These are phyloP conservation scores for Lathronympha strigana DNA, from an alignment of 2,888 invertebrate species.

Conservation along the genomic window DNA sequence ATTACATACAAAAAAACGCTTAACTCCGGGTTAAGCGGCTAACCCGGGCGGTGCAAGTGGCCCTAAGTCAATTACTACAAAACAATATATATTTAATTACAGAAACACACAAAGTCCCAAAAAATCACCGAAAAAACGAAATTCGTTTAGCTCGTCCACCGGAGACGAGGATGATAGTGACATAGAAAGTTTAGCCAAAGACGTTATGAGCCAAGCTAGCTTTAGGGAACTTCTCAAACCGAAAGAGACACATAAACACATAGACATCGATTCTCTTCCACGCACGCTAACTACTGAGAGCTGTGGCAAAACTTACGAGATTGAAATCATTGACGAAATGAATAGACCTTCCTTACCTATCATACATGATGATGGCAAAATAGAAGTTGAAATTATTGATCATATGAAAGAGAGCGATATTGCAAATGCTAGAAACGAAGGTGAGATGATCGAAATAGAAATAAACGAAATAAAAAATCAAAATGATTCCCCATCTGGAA, in stretches of 20 bases:
- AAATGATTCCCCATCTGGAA: not conserved
- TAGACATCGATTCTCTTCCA: slow-evolving; percentile 48
- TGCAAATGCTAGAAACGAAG: not conserved
- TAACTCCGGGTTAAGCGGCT: too few relatives aligned
- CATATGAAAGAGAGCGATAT: not conserved
- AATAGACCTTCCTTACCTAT: slow-evolving; percentile 14
- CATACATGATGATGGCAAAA: slow-evolving; percentile 22
- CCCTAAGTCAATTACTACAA: too few relatives aligned
- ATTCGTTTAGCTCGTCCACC: not conserved
- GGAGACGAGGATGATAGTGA: slow-evolving; percentile 5
- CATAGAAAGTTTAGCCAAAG: not conserved
- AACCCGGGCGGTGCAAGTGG: too few relatives aligned
- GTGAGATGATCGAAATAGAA: not conserved
- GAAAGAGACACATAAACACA: slow-evolving; percentile 40
- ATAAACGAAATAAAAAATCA: not conserved
- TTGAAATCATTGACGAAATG: slow-evolving; percentile 54
- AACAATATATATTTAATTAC: not conserved
- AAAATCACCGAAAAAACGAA: not conserved
- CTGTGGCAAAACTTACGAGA: slow-evolving; percentile 47
- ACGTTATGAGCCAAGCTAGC: slow-evolving; percentile 3
- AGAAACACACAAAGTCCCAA: not conserved
- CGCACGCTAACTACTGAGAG: slow-evolving; percentile 46
- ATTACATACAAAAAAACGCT: too few relatives aligned
- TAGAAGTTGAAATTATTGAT: not conserved
- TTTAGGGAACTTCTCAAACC: slow-evolving; percentile 3